Evolutionary conservation across 2,797 vertebrate species (phyloP).

Genomic region (Diplodus puntazzo): DNA sequence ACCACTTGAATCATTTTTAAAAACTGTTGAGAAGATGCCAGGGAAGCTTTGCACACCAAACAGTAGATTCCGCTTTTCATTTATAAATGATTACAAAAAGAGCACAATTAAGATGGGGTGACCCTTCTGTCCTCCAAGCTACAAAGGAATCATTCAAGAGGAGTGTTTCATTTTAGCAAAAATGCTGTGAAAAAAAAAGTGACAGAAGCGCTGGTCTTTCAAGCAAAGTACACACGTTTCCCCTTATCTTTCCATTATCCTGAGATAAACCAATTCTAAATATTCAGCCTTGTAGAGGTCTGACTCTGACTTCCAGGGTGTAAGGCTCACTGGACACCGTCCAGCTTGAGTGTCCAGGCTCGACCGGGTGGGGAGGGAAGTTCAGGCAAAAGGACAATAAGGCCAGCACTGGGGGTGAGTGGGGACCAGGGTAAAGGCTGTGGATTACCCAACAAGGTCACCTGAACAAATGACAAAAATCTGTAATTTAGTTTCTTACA

Average conservation of each 20-base stretch:
- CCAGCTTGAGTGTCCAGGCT: conserved; percentile 90
- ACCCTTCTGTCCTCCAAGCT: neutral
- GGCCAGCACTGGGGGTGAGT: conserved; percentile 60
- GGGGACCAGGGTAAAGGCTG: conserved; percentile 85
- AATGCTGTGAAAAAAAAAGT: neutral
- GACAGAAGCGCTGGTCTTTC: neutral
- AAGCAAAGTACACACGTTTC: conserved; percentile 1
- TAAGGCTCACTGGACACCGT: conserved; percentile 78
- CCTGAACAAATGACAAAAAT: conserved; percentile 76
- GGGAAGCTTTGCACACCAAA: neutral
- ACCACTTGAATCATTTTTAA: too few species aligned
- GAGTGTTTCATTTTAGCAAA: conserved; percentile 17
- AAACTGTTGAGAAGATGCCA: neutral
- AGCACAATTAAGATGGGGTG: conserved; percentile 4
- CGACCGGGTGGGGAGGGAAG: conserved; percentile 67
- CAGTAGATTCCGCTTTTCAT: conserved; percentile 19
- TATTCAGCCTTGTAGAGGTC: neutral
- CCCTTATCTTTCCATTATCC: conserved; percentile 3
- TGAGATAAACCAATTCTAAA: conserved; percentile 22
- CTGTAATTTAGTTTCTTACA: neutral
- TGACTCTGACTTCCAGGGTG: neutral
- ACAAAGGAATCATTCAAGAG: conserved; percentile 16
- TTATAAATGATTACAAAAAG: conserved; percentile 9
- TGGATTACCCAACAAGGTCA: conserved; percentile 86
- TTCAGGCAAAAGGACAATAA: conserved; percentile 86